Evolutionary conservation across 2,797 vertebrate species (phyloP).

Genomic region (Bufotes viridis): DNA sequence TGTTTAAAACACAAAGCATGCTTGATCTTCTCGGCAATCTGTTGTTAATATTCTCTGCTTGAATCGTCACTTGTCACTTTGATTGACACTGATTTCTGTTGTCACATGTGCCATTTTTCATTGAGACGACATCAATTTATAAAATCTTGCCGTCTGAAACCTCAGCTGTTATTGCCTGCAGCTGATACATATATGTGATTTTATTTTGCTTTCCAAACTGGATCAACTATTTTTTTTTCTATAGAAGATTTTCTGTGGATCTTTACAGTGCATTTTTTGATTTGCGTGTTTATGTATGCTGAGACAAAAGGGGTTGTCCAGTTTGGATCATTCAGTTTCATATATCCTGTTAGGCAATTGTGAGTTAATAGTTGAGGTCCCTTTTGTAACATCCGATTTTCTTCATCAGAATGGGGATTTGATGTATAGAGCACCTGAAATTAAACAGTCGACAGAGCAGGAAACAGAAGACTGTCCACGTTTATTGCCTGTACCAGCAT

Average conservation of each 20-base stretch:
- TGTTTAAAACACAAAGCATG: constrained; percentile 60
- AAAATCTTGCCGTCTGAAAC: constrained; percentile 41
- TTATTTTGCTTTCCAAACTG: constrained; percentile 31
- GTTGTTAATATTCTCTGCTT: constrained; percentile 54
- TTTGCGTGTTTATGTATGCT: neutral
- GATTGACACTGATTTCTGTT: constrained; percentile 57
- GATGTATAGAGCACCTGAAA: no score
- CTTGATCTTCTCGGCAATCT: constrained; percentile 35
- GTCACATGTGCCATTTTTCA: constrained; percentile 49
- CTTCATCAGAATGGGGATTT: no score
- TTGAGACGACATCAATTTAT: constrained; percentile 55
- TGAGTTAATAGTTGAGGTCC: no score
- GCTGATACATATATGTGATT: constrained; percentile 19
- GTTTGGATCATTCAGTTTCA: no score
- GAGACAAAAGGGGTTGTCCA: neutral
- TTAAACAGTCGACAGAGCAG: no score
- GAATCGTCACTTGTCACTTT: constrained; percentile 53
- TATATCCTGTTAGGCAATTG: no score
- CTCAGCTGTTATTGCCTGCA: constrained; percentile 1
- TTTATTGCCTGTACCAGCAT: no score
- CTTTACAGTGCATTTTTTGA: neutral
- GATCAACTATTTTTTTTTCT: constrained; percentile 52
- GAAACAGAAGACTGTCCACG: no score
- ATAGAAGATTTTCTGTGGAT: neutral
- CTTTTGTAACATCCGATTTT: no score